A percentile compares a stretch with the other conserved stretches of the same genome.
Conservation (phyloP, 2,888 invertebrate genomes). For the Torymus texanus region DNA sequence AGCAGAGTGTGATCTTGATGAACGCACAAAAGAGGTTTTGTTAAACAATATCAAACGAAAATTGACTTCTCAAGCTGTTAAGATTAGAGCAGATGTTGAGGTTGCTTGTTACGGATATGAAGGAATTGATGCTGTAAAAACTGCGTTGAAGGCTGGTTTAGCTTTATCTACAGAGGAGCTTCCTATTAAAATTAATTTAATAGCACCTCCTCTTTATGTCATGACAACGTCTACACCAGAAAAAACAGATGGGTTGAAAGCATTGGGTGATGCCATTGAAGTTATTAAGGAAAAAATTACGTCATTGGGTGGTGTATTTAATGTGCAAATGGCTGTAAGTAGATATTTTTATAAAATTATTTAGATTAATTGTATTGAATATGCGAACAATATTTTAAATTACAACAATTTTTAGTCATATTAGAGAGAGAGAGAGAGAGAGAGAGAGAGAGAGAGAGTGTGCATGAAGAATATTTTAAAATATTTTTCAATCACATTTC, state of each 20-base stretch:
- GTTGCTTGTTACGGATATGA: slow-evolving; percentile 98
- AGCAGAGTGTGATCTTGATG: slow-evolving; percentile 96
- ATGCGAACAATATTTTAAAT: too few relatives aligned
- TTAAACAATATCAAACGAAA: slow-evolving; percentile 96
- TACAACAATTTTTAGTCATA: too few relatives aligned
- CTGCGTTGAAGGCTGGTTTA: slow-evolving; percentile 92
- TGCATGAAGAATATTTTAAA: too few relatives aligned
- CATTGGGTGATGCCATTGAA: slow-evolving; percentile 91
- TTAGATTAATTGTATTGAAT: too few relatives aligned
- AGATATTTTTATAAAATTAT: neutral
- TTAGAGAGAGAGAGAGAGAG: too few relatives aligned
- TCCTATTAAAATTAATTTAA: slow-evolving; percentile 98
- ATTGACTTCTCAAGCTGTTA: slow-evolving; percentile 97
- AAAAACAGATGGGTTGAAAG: slow-evolving; percentile 93
- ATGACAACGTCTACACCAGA: slow-evolving; percentile 99
- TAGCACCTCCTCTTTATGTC: slow-evolving; percentile 98
- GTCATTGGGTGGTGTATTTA: slow-evolving; percentile 92
- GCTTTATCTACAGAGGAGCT: slow-evolving; percentile 93
- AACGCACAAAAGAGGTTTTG: slow-evolving; percentile 92
- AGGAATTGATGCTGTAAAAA: slow-evolving; percentile 98
- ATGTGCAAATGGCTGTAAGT: slow-evolving; percentile 94
- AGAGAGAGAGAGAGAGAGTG: too few relatives aligned
- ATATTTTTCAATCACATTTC: too few relatives aligned
- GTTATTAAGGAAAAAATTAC: slow-evolving; percentile 90
- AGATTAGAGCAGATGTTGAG: slow-evolving; percentile 94